Base-by-base conservation (phyloP, 2,888 invertebrate species). In the Erannis defoliaria region DNA sequence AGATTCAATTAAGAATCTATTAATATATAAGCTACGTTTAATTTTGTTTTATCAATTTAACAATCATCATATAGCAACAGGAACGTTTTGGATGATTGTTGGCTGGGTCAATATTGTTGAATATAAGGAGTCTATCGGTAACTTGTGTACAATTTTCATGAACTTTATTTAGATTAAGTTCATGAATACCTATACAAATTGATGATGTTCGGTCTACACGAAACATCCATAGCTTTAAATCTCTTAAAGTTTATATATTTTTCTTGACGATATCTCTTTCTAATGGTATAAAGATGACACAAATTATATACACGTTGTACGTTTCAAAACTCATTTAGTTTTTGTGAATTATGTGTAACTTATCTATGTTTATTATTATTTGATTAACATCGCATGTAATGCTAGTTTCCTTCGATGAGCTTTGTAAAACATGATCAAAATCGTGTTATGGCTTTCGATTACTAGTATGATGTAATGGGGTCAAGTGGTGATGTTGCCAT, bases 401-500 rank as follows among this genome's bases (percentile, higher is more conserved):
- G 55, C 23, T 50, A 8, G 50, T 51, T 64, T 66, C 64, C 58
- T 67, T 18, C 46, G 46, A 56, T 65, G 53, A 60, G 56, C 49
- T 51, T 48, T 29, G 40, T 37, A 21, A 62, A 60, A 58, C 40
- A 57, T 57, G 48, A 62, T 62, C 56, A 56, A 40, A 55, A 37
- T 53, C 51, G 53, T 48, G 40, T 33, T 53, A 62, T 60, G 40
- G 57, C 54, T 61, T 61, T 55, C 40, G 42, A 66, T 54, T 38
- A 50, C 50, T 43, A 14, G 31, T 56, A 48, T 70, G 65, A 67
- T 19, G 60, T 64, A 66, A 70, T 48, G 61, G 29, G 70, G 67
- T 64, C 64, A 61, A 58, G 63, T 61, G 61, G 46, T 19, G 18
- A 46, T 67, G 62, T 60, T 65, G 63, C 65, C 65, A 64, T 67